phyloP scores from a whole-genome alignment of 2,797 vertebrate genomes.

The Crypturellus tataupa region DNA sequence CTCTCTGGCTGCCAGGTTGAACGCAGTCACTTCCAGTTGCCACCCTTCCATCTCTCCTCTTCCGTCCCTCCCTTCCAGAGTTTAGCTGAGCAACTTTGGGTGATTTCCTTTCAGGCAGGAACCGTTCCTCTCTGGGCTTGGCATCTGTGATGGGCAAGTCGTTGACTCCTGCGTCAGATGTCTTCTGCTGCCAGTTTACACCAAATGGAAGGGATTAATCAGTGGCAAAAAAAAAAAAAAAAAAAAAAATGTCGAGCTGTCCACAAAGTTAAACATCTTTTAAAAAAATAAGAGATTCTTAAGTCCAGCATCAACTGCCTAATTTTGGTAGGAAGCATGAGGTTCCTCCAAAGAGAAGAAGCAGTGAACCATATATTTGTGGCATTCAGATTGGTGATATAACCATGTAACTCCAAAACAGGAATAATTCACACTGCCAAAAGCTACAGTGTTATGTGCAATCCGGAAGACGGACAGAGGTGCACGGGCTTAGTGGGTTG shows the following conservation, averaged over 20 bases:
- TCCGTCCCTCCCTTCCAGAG: not conserved
- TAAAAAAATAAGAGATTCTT: constrained; percentile 10
- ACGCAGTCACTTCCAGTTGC: not conserved
- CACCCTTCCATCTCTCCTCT: not conserved
- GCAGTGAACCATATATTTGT: constrained; percentile 62
- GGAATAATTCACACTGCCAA: constrained; percentile 35
- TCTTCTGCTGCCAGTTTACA: not conserved
- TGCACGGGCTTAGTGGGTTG: not conserved
- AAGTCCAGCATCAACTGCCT: constrained; percentile 47
- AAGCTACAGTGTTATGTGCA: constrained; percentile 34
- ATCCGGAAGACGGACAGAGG: not conserved
- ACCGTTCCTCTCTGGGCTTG: not conserved
- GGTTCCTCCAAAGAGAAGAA: constrained; percentile 56
- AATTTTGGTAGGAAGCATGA: constrained; percentile 75
- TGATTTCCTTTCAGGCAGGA: not conserved
- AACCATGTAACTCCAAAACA: constrained; percentile 39
- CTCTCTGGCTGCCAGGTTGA: not conserved
- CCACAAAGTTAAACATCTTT: constrained; percentile 25
- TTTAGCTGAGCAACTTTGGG: not conserved
- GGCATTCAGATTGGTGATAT: constrained; percentile 43
- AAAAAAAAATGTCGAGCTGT: constrained; percentile 7
- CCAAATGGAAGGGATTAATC: constrained; percentile 50
- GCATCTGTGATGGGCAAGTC: not conserved
- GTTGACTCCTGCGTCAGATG: not conserved
- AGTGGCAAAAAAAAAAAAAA: not conserved